These are phyloP conservation scores for Anguilla pacifica DNA, from an alignment of 2,797 vertebrate genomes.

Conservation along the genomic window DNA sequence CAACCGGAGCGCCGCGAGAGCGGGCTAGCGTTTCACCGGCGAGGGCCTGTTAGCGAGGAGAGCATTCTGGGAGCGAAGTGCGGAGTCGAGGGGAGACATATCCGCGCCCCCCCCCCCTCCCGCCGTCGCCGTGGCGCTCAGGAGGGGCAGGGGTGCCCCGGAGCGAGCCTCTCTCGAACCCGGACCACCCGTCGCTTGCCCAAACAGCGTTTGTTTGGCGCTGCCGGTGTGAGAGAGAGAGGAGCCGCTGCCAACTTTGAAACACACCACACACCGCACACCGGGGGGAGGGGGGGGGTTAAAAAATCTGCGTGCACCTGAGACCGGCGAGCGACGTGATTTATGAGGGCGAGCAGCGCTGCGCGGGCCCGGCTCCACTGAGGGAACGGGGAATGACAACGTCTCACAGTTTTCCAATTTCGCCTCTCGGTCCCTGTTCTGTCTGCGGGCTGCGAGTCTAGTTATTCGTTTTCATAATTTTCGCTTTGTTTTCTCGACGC, in stretches of 20 bases:
- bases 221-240: constrained; percentile 36
- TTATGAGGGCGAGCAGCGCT: constrained; percentile 61
- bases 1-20: background rate
- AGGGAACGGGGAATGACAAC: background rate
- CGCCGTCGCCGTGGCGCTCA: background rate
- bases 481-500: background rate
- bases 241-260: constrained; percentile 53
- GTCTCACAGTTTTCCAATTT: background rate
- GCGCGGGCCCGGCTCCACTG: constrained; percentile 26
- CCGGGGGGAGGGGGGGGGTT: constrained; percentile 35
- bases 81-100: background rate
- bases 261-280: constrained; percentile 51
- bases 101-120: background rate
- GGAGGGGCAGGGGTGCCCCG: constrained; percentile 12
- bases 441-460: background rate
- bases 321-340: constrained; percentile 60
- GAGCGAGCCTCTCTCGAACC: background rate
- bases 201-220: constrained; percentile 40
- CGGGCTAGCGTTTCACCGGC: background rate
- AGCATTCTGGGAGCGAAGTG: background rate
- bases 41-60: background rate
- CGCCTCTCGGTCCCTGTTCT: background rate
- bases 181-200: constrained; percentile 28
- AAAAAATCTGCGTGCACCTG: constrained; percentile 51
- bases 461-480: background rate